A percentile compares a stretch with the other conserved stretches of the same genome.
phyloP scores from a whole-genome alignment of 2,888 invertebrate species.

The Anagyrus pseudococci region DNA sequence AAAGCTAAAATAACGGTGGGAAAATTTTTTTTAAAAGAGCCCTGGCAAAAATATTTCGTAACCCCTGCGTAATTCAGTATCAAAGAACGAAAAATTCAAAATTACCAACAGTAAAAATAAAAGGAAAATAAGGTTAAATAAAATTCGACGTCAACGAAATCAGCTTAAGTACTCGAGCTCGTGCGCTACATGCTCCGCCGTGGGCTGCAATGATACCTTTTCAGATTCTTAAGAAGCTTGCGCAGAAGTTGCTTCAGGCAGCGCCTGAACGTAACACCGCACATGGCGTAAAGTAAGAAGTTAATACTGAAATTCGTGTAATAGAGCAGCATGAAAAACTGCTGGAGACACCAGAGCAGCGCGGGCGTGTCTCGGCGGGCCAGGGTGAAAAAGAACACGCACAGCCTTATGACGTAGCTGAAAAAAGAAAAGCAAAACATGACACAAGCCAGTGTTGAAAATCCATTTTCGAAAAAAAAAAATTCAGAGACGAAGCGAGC shows the following conservation, averaged over 20 bases:
- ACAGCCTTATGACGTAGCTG: slow-evolving; percentile 67
- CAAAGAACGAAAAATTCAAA: too few species aligned
- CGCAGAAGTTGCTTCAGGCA: slow-evolving; percentile 65
- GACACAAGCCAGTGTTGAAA: too few species aligned
- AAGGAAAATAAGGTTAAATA: too few species aligned
- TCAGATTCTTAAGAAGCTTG: slow-evolving; percentile 61
- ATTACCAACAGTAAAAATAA: too few species aligned
- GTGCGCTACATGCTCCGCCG: slow-evolving; percentile 54
- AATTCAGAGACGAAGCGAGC: background rate
- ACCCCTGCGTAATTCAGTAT: too few species aligned
- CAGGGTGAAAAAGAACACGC: slow-evolving; percentile 64
- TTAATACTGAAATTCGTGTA: slow-evolving; percentile 73
- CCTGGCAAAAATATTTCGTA: too few species aligned
- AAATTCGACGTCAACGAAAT: too few species aligned
- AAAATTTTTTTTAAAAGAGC: too few species aligned
- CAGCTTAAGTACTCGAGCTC: too few species aligned
- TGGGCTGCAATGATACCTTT: slow-evolving; percentile 56
- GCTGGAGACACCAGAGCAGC: slow-evolving; percentile 65
- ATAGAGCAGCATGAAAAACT: slow-evolving; percentile 69
- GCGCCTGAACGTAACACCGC: slow-evolving; percentile 67
- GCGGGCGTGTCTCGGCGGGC: slow-evolving; percentile 60
- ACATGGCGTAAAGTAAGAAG: slow-evolving; percentile 70
- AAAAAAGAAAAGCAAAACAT: slow-evolving; percentile 44
- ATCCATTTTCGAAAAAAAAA: too few species aligned
- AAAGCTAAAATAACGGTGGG: too few species aligned